Conservation (phyloP, 2,888 invertebrate genomes). For the Caenorhabditis plicata region DNA sequence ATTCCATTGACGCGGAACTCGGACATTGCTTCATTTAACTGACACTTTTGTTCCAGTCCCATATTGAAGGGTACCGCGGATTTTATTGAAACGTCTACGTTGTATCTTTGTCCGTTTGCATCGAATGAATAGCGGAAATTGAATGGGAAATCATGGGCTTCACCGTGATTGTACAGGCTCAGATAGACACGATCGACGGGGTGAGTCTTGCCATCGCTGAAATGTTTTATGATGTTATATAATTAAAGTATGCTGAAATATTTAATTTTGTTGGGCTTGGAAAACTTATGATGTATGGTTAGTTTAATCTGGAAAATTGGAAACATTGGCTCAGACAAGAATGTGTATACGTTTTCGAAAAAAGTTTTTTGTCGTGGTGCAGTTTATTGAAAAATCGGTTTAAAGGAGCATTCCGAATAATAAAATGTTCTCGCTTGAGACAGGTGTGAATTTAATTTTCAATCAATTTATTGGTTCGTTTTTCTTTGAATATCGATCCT, state of each 20-base stretch:
- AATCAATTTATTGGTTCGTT: too few species aligned
- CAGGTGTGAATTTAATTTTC: too few species aligned
- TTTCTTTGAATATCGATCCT: too few species aligned
- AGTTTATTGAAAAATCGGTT: too few species aligned
- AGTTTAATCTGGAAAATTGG: too few species aligned
- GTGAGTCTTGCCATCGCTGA: slow-evolving; percentile 43
- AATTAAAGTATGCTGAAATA: background rate
- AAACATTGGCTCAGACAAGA: background rate
- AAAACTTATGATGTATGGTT: too few species aligned
- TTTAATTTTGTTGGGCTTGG: background rate
- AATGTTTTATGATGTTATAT: slow-evolving; percentile 2
- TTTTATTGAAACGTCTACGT: slow-evolving; percentile 41
- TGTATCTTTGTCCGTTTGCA: slow-evolving; percentile 35
- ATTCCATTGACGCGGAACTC: slow-evolving; percentile 72
- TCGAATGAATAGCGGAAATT: slow-evolving; percentile 55
- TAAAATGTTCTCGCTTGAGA: too few species aligned
- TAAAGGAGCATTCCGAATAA: too few species aligned
- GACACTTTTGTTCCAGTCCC: slow-evolving; percentile 51
- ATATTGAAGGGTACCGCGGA: slow-evolving; percentile 54
- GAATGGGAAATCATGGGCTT: slow-evolving; percentile 53
- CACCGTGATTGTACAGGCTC: slow-evolving; percentile 52
- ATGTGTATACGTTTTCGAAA: too few species aligned
- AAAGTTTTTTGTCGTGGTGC: too few species aligned
- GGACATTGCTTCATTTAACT: slow-evolving; percentile 68
- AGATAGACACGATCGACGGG: slow-evolving; percentile 55